Evolutionary conservation across 2,113 vertebrate species (phyloP), one percentile per base, ranked within the genome.

Genomic region (Dromaius novaehollandiae): DNA sequence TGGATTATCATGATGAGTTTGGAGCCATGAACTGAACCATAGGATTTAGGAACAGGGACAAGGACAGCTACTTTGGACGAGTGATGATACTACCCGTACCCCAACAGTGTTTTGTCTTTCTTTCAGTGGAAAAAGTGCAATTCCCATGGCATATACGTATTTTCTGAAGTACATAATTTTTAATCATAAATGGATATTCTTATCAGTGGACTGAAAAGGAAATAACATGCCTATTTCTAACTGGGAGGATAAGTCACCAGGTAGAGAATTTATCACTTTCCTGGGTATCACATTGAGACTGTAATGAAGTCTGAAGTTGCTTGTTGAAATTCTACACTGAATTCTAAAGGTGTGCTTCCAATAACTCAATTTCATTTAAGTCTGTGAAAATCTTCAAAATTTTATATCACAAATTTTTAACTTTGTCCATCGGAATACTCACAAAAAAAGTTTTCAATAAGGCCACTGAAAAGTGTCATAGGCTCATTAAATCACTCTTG

Each of bases 361-460:
- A 76, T 30, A 69, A 58, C 50, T 86, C 40, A 9, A 2, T 70
- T 89, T 91, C 88, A 28, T 26, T 88, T 58, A 87, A 85, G 60
- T 76, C 66, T 88, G 53, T 79, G 58, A 92, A 95, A 93, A 71
- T 46, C 38, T 90, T 92, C 70, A 87, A 40, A 85, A 70, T 20
- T 55, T 48, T 51, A 60, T 88, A 60, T 42, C n/a, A 83, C 19
- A 56, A 77, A 77, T 78, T 55, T 55, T 13, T 90, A 80, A 89
- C 74, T 79, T 40, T 82, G 30, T 56, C 80, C 28, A 77, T 36
- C n/a, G 75, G 53, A 90, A 76, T 60, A 82, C 10, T 91, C 76
- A 87, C 28, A 7, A 28, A 77, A 48, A 74, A 46, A 40, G 42
- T 75, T 30, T 5, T 30, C 14, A 36, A 56, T 68, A 30, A 36